These are phyloP conservation scores for Acanthurus tractus DNA, from an alignment of 2,797 vertebrate species.

Conservation along the genomic window DNA sequence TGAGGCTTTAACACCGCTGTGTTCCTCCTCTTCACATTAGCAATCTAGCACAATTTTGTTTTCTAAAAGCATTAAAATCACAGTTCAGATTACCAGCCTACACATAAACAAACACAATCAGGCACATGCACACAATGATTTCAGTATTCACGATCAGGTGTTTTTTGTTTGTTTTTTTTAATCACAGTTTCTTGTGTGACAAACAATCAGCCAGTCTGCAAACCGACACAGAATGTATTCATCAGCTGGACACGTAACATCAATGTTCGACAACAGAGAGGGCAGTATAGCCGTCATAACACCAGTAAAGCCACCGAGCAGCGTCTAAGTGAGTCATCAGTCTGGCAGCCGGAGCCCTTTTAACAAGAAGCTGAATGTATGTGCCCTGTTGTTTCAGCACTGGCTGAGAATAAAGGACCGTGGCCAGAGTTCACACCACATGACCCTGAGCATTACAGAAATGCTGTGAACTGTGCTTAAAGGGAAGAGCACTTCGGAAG, in stretches of 20 bases:
- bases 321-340: slow-evolving; percentile 61
- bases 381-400: slow-evolving; percentile 56
- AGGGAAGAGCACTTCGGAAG: slow-evolving; percentile 9
- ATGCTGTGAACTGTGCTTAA: slow-evolving; percentile 7
- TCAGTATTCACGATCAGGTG: slow-evolving; percentile 30
- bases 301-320: slow-evolving; percentile 45
- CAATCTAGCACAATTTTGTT: background rate
- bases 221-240: slow-evolving; percentile 9
- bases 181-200: slow-evolving; percentile 16
- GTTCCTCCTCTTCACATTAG: background rate
- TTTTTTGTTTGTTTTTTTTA: background rate
- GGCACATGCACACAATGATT: slow-evolving; percentile 4
- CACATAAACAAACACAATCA: background rate
- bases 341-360: slow-evolving; percentile 39
- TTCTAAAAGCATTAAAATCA: slow-evolving; percentile 3
- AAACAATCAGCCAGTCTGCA: slow-evolving; percentile 22
- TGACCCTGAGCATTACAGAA: slow-evolving; percentile 20
- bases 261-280: slow-evolving; percentile 26
- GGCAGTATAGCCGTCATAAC: slow-evolving; percentile 27
- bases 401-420: slow-evolving; percentile 44
- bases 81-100: slow-evolving; percentile 7
- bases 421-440: slow-evolving; percentile 28
- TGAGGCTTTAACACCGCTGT: background rate
- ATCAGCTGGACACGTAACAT: slow-evolving; percentile 32
- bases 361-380: slow-evolving; percentile 46